These are phyloP conservation scores for Paradoxurus hermaphroditus DNA, from an alignment of 2,113 vertebrate genomes.

Conservation along the genomic window DNA sequence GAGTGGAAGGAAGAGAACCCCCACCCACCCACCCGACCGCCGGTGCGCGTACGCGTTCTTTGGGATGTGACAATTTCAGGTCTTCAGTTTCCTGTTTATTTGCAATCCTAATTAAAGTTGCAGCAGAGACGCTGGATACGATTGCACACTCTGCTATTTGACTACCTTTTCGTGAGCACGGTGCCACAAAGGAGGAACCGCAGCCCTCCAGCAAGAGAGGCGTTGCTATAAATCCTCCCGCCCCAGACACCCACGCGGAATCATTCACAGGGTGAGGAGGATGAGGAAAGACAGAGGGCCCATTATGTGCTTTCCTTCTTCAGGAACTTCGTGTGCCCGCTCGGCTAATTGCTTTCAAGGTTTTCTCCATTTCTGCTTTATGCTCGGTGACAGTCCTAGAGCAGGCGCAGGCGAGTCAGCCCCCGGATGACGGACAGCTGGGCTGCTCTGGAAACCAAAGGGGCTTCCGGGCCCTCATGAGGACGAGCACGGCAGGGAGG, in stretches of 20 bases:
- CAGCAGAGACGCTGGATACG: background rate
- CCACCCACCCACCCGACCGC: background rate
- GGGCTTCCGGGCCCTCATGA: background rate
- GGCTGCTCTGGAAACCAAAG: background rate
- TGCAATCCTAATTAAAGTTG: conserved; percentile 37
- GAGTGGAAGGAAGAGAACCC: background rate
- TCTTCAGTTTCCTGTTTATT: conserved; percentile 21
- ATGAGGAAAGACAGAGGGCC: background rate
- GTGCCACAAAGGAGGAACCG: conserved; percentile 41
- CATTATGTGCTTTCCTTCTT: background rate
- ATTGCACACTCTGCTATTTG: background rate
- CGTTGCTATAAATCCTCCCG: conserved; percentile 57
- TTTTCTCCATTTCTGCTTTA: background rate
- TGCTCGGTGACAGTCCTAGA: background rate
- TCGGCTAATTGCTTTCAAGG: conserved; percentile 2
- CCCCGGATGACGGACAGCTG: background rate
- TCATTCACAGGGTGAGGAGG: conserved; percentile 6
- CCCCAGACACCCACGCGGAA: background rate
- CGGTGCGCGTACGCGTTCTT: background rate
- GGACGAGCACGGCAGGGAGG: accelerated
- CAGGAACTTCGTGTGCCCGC: background rate
- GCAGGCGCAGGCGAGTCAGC: background rate
- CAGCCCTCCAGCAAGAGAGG: background rate
- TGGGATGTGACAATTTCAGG: background rate
- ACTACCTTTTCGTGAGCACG: background rate